Percentiles rank a stretch among this genome's conserved stretches.
phyloP scores from a whole-genome alignment of 2,113 vertebrate genomes.

The Protomyctophum bolini region DNA sequence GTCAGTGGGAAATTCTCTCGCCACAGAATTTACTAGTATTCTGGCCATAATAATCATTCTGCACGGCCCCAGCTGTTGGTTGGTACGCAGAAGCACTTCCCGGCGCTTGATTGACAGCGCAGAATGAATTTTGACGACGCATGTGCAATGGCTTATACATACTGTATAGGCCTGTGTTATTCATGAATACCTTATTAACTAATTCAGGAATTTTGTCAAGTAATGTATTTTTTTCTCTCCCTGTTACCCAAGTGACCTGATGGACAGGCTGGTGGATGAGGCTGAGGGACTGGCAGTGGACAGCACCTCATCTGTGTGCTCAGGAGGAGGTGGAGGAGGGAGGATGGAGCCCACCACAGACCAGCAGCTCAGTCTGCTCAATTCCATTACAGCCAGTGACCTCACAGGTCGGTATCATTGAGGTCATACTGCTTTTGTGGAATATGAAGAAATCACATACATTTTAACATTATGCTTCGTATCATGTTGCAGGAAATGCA shows the following conservation, averaged over 20 bases:
- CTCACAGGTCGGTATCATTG: constrained; percentile 85
- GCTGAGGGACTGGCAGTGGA: constrained; percentile 90
- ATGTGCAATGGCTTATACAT: too few species aligned
- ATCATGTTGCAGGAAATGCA: too few species aligned
- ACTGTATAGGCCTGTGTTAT: neutral
- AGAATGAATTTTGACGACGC: too few species aligned
- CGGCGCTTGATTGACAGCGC: too few species aligned
- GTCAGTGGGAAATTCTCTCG: too few species aligned
- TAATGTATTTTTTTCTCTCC: neutral
- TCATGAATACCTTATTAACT: too few species aligned
- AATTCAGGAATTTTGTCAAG: too few species aligned
- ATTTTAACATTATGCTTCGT: neutral
- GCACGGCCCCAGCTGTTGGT: too few species aligned
- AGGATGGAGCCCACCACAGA: constrained; percentile 87
- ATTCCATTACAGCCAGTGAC: constrained; percentile 94
- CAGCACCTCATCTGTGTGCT: constrained; percentile 86
- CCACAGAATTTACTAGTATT: too few species aligned
- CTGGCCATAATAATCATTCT: too few species aligned
- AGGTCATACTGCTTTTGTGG: too few species aligned
- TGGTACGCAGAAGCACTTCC: too few species aligned
- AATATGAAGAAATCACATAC: neutral
- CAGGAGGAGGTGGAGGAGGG: constrained; percentile 78
- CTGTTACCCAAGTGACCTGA: constrained; percentile 85
- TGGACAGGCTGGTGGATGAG: constrained; percentile 97
- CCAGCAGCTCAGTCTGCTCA: constrained; percentile 92